Conservation (phyloP, 2,113 vertebrate species). For the Ptyas mucosa region DNA sequence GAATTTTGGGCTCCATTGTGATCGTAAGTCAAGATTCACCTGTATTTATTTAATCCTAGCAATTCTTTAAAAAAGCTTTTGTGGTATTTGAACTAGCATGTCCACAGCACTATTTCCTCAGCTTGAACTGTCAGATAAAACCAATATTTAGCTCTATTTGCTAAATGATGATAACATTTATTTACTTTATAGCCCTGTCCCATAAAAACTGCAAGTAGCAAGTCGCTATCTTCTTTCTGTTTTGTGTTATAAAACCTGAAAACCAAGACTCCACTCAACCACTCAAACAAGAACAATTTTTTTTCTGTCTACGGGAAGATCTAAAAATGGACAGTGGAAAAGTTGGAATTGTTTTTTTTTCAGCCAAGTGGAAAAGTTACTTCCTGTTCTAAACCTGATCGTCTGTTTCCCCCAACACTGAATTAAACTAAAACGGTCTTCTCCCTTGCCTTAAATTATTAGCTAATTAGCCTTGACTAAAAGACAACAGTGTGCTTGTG, state of each 20-base stretch:
- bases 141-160: constrained; percentile 32
- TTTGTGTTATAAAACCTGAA: constrained; percentile 24
- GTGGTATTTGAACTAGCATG: neutral
- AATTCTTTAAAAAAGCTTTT: neutral
- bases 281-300: neutral
- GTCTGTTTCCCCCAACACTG: constrained; percentile 28
- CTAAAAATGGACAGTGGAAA: constrained; percentile 25
- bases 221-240: neutral
- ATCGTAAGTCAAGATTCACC: neutral
- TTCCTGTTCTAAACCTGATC: constrained; percentile 12
- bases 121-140: constrained; percentile 1
- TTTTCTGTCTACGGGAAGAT: constrained; percentile 34
- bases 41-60: neutral
- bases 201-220: neutral
- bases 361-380: neutral
- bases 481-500: constrained; percentile 58
- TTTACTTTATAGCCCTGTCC: neutral
- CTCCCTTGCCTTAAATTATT: constrained; percentile 68
- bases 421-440: constrained; percentile 42
- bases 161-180: constrained; percentile 24
- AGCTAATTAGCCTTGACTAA: constrained; percentile 65
- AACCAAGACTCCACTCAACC: neutral
- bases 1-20: neutral
- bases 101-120: neutral
- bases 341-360: neutral